Base-by-base conservation (phyloP, 2,797 vertebrate genomes). In the Sebastiscus albofasciatus region DNA sequence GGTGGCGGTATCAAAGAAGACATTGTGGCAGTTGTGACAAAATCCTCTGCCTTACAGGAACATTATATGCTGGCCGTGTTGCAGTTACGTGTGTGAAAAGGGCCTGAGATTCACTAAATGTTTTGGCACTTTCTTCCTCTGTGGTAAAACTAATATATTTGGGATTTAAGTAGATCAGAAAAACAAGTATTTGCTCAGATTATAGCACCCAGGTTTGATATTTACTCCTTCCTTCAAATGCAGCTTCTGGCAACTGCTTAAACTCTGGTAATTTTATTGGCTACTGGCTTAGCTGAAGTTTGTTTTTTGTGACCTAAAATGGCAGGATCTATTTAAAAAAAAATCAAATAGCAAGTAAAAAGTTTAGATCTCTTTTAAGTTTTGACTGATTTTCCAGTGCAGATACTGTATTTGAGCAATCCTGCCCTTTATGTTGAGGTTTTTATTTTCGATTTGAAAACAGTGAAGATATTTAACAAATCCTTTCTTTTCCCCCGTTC, bases 241-340 rank as follows among this genome's bases (percentile, higher is more conserved):
- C 80, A 83, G 75, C 77, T 75, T 87, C 36, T 65, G 34, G 66
- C 67, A 76, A 75, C 72, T 54, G 85, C 81, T 83, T 80, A 7
- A 39, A 22, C 61, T 67, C 34, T 78, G 59, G 52, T 72, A 18
- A 78, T 65, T 79, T 70, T 75, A 64, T 36, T 52, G 67, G 74
- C 86, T 75, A 58, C 77, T 79, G 83, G 74, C 71, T 80, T 87
- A 70, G 83, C 75, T 85, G 22, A 83, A 46, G n/a, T 79, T 86
- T 80, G 27, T 73, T 75, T 75, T 79, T 72, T 71, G 36, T 79
- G 75, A 79, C 14, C 67, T 71, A 27, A 81, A 71, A 70, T 56
- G 18, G 39, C 22, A 83, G 62, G 52, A 75, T 71, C 36, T 80
- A 20, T 56, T 60, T 22, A 20, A 26, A 74, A 42, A 60, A 72